A percentile compares a stretch with the other conserved stretches of the same genome.
phyloP scores from a whole-genome alignment of 2,888 invertebrate genomes.

The Hirudinaria manillensis region DNA sequence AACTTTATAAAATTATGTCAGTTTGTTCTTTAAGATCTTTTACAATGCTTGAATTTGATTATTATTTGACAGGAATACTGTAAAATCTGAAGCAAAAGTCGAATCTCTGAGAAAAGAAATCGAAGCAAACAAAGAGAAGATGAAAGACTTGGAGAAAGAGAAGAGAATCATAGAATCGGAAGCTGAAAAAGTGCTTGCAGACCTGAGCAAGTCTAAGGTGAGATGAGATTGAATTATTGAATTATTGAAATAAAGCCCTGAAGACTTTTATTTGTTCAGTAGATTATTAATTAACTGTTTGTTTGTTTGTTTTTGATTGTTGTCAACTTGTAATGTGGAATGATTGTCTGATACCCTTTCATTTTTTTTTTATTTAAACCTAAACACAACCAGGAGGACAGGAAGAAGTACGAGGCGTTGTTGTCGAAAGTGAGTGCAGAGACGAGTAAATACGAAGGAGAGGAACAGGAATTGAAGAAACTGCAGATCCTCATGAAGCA shows the following conservation, averaged over 20 bases:
- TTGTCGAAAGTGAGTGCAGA: conserved; percentile 43
- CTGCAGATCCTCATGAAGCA: conserved; percentile 72
- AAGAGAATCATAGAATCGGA: conserved; percentile 38
- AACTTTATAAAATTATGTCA: not conserved
- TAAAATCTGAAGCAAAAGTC: conserved; percentile 66
- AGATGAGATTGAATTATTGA: not conserved
- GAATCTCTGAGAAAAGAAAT: conserved; percentile 64
- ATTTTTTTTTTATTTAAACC: too few relatives aligned
- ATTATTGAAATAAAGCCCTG: too few relatives aligned
- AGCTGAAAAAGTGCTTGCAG: conserved; percentile 57
- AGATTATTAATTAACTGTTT: too few relatives aligned
- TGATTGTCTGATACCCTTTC: too few relatives aligned
- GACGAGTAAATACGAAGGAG: conserved; percentile 45
- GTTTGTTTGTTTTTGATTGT: too few relatives aligned
- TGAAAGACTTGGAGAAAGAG: conserved; percentile 37
- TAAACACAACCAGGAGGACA: conserved; percentile 42
- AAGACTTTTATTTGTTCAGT: too few relatives aligned
- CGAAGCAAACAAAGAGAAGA: conserved; percentile 63
- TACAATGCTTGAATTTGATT: too few relatives aligned
- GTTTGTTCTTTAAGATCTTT: too few relatives aligned
- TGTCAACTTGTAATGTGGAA: too few relatives aligned
- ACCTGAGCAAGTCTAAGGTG: conserved; percentile 48
- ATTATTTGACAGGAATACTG: conserved; percentile 61
- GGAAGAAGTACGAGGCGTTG: conserved; percentile 45
- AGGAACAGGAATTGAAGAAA: conserved; percentile 64